These are phyloP conservation scores for Xyrichtys novacula DNA, from an alignment of 2,797 vertebrate genomes.

Conservation along the genomic window DNA sequence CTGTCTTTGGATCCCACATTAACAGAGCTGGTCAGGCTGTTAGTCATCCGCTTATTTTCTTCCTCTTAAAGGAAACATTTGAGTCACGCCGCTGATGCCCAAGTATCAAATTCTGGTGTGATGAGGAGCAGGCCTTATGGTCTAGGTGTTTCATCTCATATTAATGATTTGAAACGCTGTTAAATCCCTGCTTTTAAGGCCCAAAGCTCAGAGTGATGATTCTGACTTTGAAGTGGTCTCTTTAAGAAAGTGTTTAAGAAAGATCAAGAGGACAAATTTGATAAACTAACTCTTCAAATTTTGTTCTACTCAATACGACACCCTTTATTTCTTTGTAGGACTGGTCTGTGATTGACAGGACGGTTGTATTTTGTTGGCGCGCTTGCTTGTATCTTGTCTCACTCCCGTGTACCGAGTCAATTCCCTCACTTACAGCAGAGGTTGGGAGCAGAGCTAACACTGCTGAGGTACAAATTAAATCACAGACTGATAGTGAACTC, in stretches of 20 bases:
- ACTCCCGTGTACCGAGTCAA: conserved; percentile 39
- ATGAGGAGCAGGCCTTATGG: conserved; percentile 48
- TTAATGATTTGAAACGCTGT: conserved; percentile 69
- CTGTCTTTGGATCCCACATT: conserved; percentile 14
- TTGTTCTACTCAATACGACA: neutral
- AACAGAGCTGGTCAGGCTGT: neutral
- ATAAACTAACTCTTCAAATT: no score
- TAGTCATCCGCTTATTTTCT: conserved; percentile 22
- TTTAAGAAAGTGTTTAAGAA: conserved; percentile 43
- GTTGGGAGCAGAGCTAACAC: conserved; percentile 8
- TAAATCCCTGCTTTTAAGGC: conserved; percentile 52
- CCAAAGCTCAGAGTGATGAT: conserved; percentile 63
- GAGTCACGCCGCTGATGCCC: conserved; percentile 17
- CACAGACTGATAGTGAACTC: neutral
- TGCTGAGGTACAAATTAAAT: conserved; percentile 48
- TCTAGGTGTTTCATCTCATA: conserved; percentile 70
- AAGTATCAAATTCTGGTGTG: conserved; percentile 23
- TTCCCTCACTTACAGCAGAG: conserved; percentile 50
- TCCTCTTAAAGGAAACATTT: conserved; percentile 42
- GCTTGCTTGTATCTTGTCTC: conserved; percentile 4
- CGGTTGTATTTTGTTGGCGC: conserved; percentile 21
- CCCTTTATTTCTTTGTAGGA: conserved; percentile 20
- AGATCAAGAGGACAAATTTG: neutral
- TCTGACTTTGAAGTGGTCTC: conserved; percentile 72
- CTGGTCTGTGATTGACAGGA: conserved; percentile 42